These are phyloP conservation scores for Drosophila novamexicana DNA, from an alignment of 1,140 invertebrate genomes.

Conservation along the genomic window DNA sequence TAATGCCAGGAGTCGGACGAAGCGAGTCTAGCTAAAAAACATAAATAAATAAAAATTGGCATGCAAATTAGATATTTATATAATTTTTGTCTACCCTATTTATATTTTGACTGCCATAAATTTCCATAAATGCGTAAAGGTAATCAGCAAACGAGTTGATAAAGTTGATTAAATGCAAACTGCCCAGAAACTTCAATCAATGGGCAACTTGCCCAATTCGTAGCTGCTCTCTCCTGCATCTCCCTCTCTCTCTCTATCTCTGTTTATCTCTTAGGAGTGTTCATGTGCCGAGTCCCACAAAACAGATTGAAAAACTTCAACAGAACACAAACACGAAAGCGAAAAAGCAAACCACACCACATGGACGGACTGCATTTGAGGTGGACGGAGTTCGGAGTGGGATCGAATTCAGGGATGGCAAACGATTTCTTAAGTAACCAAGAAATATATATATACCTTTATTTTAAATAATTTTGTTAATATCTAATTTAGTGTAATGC, in stretches of 20 bases:
- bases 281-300: background rate
- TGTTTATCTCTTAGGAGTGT: background rate
- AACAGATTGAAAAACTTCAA: constrained; percentile 64
- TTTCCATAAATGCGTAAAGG: constrained; percentile 51
- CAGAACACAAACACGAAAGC: constrained; percentile 48
- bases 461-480: no score
- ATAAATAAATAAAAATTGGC: background rate
- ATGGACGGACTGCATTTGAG: constrained; percentile 17
- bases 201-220: background rate
- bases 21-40: background rate
- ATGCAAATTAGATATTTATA: constrained; percentile 56
- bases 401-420: constrained; percentile 9
- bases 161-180: constrained; percentile 70
- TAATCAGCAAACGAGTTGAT: constrained; percentile 47
- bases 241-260: background rate
- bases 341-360: constrained; percentile 38
- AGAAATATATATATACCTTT: no score
- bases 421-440: background rate
- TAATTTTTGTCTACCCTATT: constrained; percentile 25
- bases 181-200: constrained; percentile 50
- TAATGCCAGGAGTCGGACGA: constrained; percentile 6
- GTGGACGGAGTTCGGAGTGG: background rate
- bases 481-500: no score
- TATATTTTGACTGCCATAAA: constrained; percentile 48
- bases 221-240: background rate